Base-by-base conservation (phyloP, 2,888 invertebrate genomes). In the Esperia sulphurella region DNA sequence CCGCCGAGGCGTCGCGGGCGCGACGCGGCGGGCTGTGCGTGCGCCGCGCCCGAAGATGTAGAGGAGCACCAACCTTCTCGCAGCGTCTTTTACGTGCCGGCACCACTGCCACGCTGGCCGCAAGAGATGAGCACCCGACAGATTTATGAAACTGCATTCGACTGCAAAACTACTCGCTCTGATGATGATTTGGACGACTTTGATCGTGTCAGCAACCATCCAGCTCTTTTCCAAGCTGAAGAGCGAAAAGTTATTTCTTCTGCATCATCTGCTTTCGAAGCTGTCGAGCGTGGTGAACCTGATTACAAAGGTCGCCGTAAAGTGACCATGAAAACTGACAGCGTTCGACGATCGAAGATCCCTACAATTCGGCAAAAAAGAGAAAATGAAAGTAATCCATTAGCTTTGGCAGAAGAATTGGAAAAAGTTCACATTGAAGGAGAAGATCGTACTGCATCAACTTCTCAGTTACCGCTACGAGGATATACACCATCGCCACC, bases 91-190 rank as follows among this genome's bases (percentile, higher is more conserved):
- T 92, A 92, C 80, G 93, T 93, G 75, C 93, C 93, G 69, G 92
- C 93, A 68, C 92, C 92, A 58, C 88, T 93, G 77, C 92, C 92
- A 66, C 91, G 93, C 78, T 93, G 91, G 83, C 88, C 90, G 71
- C 88, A 83, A 84, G 91, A 91, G 70, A 91, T 91, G 86, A 91
- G 91, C 63, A 86, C 90, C 78, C 92, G 95, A 68, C 95, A 95
- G 83, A 92, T 96, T 48, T 96, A 96, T 79, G 96, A 96, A 84
- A 96, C 96, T 49, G 96, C 96, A 50, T 96, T 96, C 80, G 96
- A 96, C 82, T 95, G 95, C 80, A 95, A 95, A 82, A 93, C 96
- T 68, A 94, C 93, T 71, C 93, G 94, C 57, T 95, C 95, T 8
- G 94, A 94, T 63, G 94, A 94, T 76, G 94, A 96, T 61, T 91